Base-by-base conservation (phyloP, 1,140 invertebrate genomes). In the Kradibia gibbosae region DNA sequence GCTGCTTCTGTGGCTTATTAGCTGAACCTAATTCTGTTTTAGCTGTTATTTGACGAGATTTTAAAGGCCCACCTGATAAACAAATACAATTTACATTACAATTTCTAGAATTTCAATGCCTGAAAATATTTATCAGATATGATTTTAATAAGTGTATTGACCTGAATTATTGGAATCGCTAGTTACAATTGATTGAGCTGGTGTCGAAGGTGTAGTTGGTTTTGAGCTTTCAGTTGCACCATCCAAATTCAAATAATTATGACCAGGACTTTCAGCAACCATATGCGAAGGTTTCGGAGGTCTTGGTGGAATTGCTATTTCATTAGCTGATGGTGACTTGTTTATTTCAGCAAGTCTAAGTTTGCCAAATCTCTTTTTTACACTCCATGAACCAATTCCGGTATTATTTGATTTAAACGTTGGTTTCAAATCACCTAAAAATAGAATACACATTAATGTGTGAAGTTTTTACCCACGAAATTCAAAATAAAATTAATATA, bases 211-310 rank as follows among this genome's bases (percentile, higher is more conserved):
- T 17, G 82, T 80, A 3, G 74, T 83, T 57, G 78, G 86, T 50
- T 87, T 90, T 7, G 88, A 89, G 67, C 88, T 90, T 57, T 91
- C 90, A 0, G 87, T 90, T 20, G 88, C 88, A 76, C 89, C 88
- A 55, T 91, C 90, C 8, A 93, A 87, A 86, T 93, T 93, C 84
- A 93, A 88, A 88, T 94, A 93, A 87, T 91, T 93, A 81, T 92
- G 90, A 36, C 92, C 91, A 36, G 89, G 87, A 85, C 88, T 90
- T 81, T 86, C 92, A 48, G 87, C 83, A 71, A 90, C 85, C 87
- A 91, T 89, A 78, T 94, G 93, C n/a, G 93, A 90, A 10, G 95
- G 95, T 90, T 96, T 96, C 1, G 95, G 95, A n/a, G 95, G 95
- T 82, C 95, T 91, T 4, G 95, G 95, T 13, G 95, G 95, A 20